Evolutionary conservation across 2,113 vertebrate species (phyloP), one percentile per base, ranked within the genome.

Genomic region (Crotalus tigris): DNA sequence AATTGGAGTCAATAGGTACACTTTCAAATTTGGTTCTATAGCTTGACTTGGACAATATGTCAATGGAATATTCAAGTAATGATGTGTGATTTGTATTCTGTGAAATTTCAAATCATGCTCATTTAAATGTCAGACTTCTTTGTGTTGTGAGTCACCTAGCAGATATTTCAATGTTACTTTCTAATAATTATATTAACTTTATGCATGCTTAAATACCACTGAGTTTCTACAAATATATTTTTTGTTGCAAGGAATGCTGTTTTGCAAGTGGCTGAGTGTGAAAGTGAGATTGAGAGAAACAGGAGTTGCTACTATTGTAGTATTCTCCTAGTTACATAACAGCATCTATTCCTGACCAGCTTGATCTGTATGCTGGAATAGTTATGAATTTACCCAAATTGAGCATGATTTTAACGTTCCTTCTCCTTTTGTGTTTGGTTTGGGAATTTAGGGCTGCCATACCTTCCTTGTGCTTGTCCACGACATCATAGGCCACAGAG

Each of bases 91-190:
- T 93, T 96, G 91, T 91, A 95, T 94, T 92, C 93, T 93, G 91
- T 93, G 93, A 94, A 94, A 93, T 94, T 95, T 92, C 85, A 95
- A 95, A 95, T 96, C 9, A 1, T 95, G 92, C 93, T 89, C 69
- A 55, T 95, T 92, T 95, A 95, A 96, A 96, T 96, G 93, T 94
- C 93, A 96, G 2, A 92, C 21, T 89, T 96, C 89, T 95, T 95
- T 93, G 81, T 3, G 51, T 90, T 95, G 61, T 95, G 96, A 96
- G 92, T 96, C 96, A 96, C 0, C 0, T n/a, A 91, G 95, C 81
- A 94, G 96, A 94, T 85, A 61, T 94, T 92, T 94, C 87, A 95
- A 94, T 93, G 86, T 96, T 85, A 90, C 85, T 88, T 96, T 95
- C 24, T 57, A 44, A 96, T 95, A 94, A 96, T 58, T 96, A 94